phyloP scores from a whole-genome alignment of 37 sponge, comb jelly and placozoan species.

The Eunapius fragilis region DNA sequence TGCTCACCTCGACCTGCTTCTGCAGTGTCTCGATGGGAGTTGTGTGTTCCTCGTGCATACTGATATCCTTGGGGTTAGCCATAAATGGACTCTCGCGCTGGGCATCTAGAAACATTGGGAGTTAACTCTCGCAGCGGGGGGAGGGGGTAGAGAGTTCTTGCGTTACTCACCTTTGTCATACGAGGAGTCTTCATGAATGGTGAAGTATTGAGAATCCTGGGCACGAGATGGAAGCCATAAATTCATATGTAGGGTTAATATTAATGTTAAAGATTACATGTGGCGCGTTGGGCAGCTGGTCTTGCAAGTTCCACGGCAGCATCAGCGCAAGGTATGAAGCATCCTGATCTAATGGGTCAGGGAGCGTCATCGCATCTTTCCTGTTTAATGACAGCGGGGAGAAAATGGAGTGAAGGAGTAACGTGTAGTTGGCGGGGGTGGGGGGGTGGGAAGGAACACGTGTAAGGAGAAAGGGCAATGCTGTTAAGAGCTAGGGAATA shows the following conservation, averaged over 20 bases:
- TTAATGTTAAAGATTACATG: background rate
- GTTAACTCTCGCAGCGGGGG: background rate
- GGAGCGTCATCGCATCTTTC: constrained; percentile 13
- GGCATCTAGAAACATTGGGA: background rate
- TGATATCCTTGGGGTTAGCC: constrained; percentile 40
- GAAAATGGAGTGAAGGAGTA: too few species aligned
- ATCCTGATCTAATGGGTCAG: constrained; percentile 3
- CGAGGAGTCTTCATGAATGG: background rate
- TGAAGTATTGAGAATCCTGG: background rate
- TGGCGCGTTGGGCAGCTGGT: background rate
- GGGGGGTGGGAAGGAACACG: background rate
- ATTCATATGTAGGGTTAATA: background rate
- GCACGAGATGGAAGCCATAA: background rate
- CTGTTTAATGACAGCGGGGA: background rate
- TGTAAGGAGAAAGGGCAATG: background rate
- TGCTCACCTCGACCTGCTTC: constrained; percentile 2
- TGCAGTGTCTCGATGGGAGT: constrained; percentile 13
- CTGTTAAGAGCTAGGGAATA: background rate
- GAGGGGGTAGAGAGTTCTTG: background rate
- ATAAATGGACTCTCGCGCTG: constrained; percentile 10
- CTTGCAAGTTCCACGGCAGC: background rate
- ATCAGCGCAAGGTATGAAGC: background rate
- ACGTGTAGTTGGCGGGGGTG: background rate
- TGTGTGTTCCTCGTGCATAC: constrained; percentile 18
- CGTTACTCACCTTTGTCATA: background rate